phyloP scores from a whole-genome alignment of 1,140 invertebrate species.

The Branchinecta lynchi region DNA sequence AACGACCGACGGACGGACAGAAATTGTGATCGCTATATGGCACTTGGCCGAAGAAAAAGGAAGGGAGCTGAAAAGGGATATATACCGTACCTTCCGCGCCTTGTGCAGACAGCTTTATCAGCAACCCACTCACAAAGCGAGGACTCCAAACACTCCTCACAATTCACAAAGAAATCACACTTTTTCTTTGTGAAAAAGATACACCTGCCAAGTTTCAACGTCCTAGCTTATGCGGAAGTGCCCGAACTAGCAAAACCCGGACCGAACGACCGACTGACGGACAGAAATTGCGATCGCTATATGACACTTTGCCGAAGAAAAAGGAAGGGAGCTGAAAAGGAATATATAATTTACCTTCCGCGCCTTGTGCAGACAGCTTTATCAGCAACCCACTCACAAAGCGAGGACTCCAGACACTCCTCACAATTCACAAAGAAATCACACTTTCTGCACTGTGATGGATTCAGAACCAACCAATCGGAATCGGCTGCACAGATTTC shows the following conservation, averaged over 20 bases:
- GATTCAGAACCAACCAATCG: conserved; percentile 43
- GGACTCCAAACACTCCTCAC: conserved; percentile 50
- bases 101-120: conserved; percentile 60
- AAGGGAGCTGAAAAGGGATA: too few relatives aligned
- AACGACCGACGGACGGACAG: too few relatives aligned
- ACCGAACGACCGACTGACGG: too few relatives aligned
- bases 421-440: conserved; percentile 73
- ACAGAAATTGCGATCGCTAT: too few relatives aligned
- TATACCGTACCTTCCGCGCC: conserved; percentile 44
- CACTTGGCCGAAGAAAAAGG: too few relatives aligned
- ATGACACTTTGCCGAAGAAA: too few relatives aligned
- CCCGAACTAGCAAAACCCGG: too few relatives aligned
- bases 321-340: too few relatives aligned
- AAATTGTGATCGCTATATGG: too few relatives aligned
- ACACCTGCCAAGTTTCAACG: too few relatives aligned
- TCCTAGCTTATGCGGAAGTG: too few relatives aligned
- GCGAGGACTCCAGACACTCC: conserved; percentile 45
- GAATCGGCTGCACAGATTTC: conserved; percentile 13
- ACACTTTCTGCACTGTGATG: conserved; percentile 66
- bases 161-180: conserved; percentile 75
- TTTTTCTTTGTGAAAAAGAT: conserved; percentile 66
- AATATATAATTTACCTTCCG: conserved; percentile 37
- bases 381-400: conserved; percentile 74
- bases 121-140: conserved; percentile 71
- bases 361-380: conserved; percentile 63